phyloP scores from a whole-genome alignment of 2,888 invertebrate genomes.

The Fragum sueziense region DNA sequence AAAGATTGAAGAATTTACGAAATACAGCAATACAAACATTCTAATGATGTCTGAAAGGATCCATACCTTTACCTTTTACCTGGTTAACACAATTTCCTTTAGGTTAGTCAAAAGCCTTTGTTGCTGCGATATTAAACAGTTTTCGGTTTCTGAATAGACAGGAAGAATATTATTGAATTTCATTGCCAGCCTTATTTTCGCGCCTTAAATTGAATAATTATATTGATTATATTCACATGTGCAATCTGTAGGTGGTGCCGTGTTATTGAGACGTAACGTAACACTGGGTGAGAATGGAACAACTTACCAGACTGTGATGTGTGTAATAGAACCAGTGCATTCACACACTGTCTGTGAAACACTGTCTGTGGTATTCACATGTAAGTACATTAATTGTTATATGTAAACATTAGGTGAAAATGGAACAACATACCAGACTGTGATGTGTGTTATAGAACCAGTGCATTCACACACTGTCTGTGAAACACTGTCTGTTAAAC shows the following conservation, averaged over 20 bases:
- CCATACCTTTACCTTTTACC: no score
- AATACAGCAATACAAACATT: no score
- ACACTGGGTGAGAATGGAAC: constrained; percentile 23
- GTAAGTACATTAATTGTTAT: constrained; percentile 12
- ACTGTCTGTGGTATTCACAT: constrained; percentile 19
- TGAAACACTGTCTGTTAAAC: constrained; percentile 17
- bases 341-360: constrained; percentile 32
- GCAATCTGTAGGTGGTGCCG: constrained; percentile 42
- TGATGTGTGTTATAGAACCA: constrained; percentile 23
- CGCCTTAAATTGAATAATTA: no score
- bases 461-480: constrained; percentile 27
- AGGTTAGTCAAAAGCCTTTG: no score
- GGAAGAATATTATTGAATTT: no score
- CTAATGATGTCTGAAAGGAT: no score
- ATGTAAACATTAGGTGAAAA: constrained; percentile 4
- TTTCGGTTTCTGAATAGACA: no score
- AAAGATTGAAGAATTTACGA: no score
- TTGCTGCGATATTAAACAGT: no score
- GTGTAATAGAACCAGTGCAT: constrained; percentile 28
- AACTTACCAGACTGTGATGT: constrained; percentile 18
- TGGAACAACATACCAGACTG: neutral
- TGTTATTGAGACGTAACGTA: constrained; percentile 23
- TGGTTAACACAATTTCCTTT: no score
- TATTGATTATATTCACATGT: no score
- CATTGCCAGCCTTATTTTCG: no score